Percentiles rank a stretch among this genome's conserved stretches.
phyloP scores from a whole-genome alignment of 2,797 vertebrate genomes.

The Labeo calbasu region DNA sequence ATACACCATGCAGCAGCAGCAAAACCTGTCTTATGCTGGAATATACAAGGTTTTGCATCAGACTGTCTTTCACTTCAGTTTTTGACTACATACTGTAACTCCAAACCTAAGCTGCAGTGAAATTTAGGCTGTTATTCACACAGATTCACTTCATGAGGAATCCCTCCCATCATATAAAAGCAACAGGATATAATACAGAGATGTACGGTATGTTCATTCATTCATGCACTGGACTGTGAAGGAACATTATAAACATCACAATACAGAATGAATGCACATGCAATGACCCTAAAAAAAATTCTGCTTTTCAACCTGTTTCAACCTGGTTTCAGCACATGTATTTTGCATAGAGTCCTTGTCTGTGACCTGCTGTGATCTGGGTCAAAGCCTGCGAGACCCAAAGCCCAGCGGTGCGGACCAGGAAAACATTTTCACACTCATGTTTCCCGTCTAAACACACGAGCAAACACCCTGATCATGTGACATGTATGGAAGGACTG shows the following conservation, averaged over 20 bases:
- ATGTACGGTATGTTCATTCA: background rate
- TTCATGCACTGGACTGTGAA: background rate
- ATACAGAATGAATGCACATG: background rate
- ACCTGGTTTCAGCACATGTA: background rate
- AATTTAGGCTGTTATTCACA: background rate
- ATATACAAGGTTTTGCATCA: slow-evolving; percentile 20
- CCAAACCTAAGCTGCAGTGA: background rate
- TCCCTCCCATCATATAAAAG: background rate
- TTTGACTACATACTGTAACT: background rate
- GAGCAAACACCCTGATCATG: background rate
- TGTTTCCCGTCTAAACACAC: slow-evolving; percentile 82
- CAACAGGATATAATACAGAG: background rate
- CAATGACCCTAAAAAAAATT: slow-evolving; percentile 36
- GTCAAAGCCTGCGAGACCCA: slow-evolving; percentile 91
- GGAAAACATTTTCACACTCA: slow-evolving; percentile 88
- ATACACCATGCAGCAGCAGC: slow-evolving; percentile 40
- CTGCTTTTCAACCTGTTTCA: background rate
- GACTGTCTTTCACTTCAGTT: background rate
- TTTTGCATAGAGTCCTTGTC: slow-evolving; percentile 80
- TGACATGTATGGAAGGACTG: background rate
- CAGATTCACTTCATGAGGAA: background rate
- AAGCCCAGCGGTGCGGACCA: slow-evolving; percentile 81
- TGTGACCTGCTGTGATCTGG: slow-evolving; percentile 89
- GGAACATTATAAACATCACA: background rate
- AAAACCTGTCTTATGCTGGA: slow-evolving; percentile 27